Percentiles rank a stretch among this genome's conserved stretches.
These are phyloP conservation scores for Willisornis vidua DNA, from an alignment of 2,113 vertebrate genomes.

Conservation along the genomic window DNA sequence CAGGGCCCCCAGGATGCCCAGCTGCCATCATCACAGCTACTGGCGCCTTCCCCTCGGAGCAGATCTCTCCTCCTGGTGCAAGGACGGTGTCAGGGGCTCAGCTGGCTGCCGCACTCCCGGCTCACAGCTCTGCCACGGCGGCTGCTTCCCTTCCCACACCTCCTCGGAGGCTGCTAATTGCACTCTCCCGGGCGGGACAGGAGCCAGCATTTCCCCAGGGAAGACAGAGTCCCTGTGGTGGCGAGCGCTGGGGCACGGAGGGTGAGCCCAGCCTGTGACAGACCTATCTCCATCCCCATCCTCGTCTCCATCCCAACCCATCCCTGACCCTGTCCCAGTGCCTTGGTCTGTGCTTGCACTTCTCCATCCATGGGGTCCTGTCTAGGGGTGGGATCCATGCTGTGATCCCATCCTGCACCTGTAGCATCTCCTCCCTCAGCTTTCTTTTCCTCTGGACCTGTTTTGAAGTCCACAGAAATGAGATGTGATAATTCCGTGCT, in stretches of 20 bases:
- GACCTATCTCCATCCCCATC: neutral
- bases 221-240: neutral
- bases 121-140: fast-evolving
- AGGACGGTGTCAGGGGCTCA: neutral
- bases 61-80: fast-evolving
- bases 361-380: neutral
- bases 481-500: neutral
- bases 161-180: neutral
- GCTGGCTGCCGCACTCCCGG: fast-evolving
- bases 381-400: fast-evolving
- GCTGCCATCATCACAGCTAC: neutral
- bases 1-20: fast-evolving
- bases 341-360: fast-evolving
- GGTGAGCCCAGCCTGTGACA: neutral
- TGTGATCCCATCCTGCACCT: neutral
- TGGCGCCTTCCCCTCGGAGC: neutral
- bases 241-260: fast-evolving
- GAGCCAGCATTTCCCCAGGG: neutral
- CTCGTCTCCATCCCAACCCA: neutral
- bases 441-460: neutral
- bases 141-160: neutral
- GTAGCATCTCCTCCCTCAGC: neutral
- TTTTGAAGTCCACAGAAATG: slow-evolving; percentile 6
- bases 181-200: fast-evolving
- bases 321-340: fast-evolving